Evolutionary conservation across 2,113 vertebrate genomes (phyloP), one percentile per base, ranked within the genome.

Genomic region (Psophia crepitans): DNA sequence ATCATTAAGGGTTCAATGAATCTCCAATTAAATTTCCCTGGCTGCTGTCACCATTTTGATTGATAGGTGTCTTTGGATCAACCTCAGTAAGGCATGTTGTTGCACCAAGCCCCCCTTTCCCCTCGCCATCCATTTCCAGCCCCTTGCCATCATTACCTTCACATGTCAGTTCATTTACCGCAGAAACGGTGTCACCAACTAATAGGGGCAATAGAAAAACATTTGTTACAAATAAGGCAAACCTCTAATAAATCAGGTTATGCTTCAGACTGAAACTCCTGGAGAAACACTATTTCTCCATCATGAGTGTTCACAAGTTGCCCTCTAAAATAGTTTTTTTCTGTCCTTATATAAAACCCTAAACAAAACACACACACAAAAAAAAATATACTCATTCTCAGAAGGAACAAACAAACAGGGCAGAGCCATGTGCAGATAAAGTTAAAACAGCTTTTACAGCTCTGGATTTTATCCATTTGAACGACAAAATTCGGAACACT

Each of bases 21-120:
- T 98, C 98, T 97, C 97, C 97, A 98, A 98, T 98, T 98, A 98
- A 98, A 97, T 98, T 96, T 98, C 96, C 96, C 96, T 96, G 97
- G 96, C 97, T 98, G 97, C 97, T 96, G 97, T 96, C 98, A 97
- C 96, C 74, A 35, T 81, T 96, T 84, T 98, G 98, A 98, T 96
- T 98, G 98, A 99, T 98, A 98, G 90, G 90, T 98, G 98, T 98
- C 98, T 98, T 99, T 99, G 98, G 97, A 92, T 98, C 97, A 97
- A 97, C 96, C 97, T 98, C 97, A 93, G 97, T 56, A 98, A 98
- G 98, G 97, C 97, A 98, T 75, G 76, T 78, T 94, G 92, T 96
- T 93, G 90, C 92, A 95, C 95, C 8, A 11, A 90, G 90, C 73
- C 87, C 96, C 91, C 87, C 89, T 95, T 93, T 81, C 82, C 89